Evolutionary conservation across 2,113 vertebrate species (phyloP).

Genomic region (Cercopithecus mona): DNA sequence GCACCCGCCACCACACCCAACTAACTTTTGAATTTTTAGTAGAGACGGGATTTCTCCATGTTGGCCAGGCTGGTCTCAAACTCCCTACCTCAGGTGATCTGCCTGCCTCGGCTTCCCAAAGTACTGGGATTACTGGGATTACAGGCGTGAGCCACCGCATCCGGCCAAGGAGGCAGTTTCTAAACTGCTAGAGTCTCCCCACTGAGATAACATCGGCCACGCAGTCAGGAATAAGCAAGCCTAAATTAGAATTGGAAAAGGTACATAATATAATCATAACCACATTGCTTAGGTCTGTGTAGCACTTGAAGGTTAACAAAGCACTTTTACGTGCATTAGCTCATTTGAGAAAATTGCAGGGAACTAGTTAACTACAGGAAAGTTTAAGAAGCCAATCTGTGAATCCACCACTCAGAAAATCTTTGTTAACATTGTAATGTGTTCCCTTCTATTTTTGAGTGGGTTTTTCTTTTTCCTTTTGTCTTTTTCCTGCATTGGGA

Average conservation of each 20-base stretch:
- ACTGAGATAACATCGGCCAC: constrained; percentile 44
- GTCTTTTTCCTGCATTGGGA: background rate
- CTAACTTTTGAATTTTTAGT: too few relatives aligned
- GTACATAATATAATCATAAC: background rate
- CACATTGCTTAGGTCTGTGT: background rate
- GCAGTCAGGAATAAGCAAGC: background rate
- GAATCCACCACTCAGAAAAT: background rate
- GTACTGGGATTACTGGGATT: too few relatives aligned
- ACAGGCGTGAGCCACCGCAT: too few relatives aligned
- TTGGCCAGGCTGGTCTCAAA: too few relatives aligned
- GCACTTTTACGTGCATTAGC: background rate
- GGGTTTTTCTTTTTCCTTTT: background rate
- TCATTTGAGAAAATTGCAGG: constrained; percentile 47
- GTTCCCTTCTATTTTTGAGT: constrained; percentile 15
- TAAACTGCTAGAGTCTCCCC: background rate
- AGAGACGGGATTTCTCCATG: too few relatives aligned
- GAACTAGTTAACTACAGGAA: constrained; percentile 49
- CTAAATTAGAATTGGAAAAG: constrained; percentile 36
- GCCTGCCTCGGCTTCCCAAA: too few relatives aligned
- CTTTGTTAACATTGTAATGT: background rate
- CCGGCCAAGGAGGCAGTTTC: background rate
- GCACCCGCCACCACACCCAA: too few relatives aligned
- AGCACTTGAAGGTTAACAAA: constrained; percentile 44
- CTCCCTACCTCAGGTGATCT: too few relatives aligned
- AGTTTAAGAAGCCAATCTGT: constrained; percentile 28